Evolutionary conservation across 1,140 invertebrate species (phyloP), one percentile per base, ranked within the genome.

Genomic region (Leguminivora glycinivorella): DNA sequence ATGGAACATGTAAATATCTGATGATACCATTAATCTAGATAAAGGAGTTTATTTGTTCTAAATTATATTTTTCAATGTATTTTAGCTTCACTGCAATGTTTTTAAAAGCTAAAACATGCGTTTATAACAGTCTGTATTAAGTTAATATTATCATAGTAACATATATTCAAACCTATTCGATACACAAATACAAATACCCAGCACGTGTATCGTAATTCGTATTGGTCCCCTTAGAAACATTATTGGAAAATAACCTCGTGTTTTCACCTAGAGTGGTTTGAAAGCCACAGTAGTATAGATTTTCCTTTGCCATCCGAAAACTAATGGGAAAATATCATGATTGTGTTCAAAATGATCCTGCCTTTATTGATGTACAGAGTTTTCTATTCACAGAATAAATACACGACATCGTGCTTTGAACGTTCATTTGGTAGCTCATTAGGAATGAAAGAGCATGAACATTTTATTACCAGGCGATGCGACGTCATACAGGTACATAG

Each of bases 401-500:
- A 26, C 4, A n/a, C 47, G 47, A 52, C 47, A 52, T 9, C 19
- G 40, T 10, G 52, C 19, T 22, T 58, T 58, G 56, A 5, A 58
- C 56, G 17, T 34, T 63, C 29, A 63, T 60, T 34, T 63, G n/a
- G 25, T 63, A 17, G 14, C 58, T 63, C 6, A 29, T 63, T n/a
- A 29, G 34, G 26, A 63, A 63, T 29, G 19, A 63, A 63, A 63
- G 58, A 63, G 58, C 25, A 34, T 29, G 58, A 29, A 63, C n/a
- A 29, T 29, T 58, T 58, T 29, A 58, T 26, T n/a, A 9, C 24
- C 29, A 4, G 43, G 43, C 43, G 14, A 12, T 4, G 9, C 47
- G 47, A 19, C 47, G 25, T 63, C 14, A 29, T 63, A 63, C 26
- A 63, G 17, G 17, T 63, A 29, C 9, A 4, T 58, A 25, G 22